phyloP scores from a whole-genome alignment of 2,797 vertebrate species.

The Myiotriccus ornatus region DNA sequence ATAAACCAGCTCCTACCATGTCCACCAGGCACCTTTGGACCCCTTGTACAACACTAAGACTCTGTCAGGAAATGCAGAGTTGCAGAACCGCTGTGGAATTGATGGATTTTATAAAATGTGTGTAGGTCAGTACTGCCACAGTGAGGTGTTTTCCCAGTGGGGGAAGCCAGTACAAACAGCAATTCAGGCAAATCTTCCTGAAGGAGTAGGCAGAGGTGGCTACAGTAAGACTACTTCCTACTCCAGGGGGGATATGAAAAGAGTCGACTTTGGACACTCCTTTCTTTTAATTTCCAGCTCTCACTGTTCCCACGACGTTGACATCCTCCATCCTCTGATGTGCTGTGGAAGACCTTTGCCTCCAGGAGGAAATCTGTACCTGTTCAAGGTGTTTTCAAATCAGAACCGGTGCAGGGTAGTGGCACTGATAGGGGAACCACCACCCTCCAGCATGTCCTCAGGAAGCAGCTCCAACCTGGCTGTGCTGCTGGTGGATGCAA shows the following conservation, averaged over 20 bases:
- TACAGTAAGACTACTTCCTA: background rate
- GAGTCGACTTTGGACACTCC: background rate
- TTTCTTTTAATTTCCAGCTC: background rate
- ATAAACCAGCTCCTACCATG: background rate
- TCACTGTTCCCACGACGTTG: background rate
- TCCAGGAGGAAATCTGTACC: background rate
- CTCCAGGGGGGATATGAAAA: background rate
- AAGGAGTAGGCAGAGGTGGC: background rate
- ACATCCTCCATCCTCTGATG: background rate
- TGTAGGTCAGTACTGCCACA: background rate
- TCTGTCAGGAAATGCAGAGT: background rate
- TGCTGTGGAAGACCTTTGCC: background rate
- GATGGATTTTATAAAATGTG: background rate
- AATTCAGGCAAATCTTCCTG: background rate
- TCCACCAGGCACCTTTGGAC: background rate
- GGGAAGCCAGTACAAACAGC: background rate
- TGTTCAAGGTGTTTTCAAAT: background rate
- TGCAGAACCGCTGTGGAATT: background rate
- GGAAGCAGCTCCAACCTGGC: background rate
- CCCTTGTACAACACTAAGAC: background rate
- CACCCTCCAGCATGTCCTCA: background rate
- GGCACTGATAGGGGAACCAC: background rate
- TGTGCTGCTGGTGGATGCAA: background rate
- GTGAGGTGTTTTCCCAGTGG: background rate
- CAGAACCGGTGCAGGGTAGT: background rate